Conservation (phyloP, 2,888 invertebrate genomes). For the Drosophila prolongata region DNA sequence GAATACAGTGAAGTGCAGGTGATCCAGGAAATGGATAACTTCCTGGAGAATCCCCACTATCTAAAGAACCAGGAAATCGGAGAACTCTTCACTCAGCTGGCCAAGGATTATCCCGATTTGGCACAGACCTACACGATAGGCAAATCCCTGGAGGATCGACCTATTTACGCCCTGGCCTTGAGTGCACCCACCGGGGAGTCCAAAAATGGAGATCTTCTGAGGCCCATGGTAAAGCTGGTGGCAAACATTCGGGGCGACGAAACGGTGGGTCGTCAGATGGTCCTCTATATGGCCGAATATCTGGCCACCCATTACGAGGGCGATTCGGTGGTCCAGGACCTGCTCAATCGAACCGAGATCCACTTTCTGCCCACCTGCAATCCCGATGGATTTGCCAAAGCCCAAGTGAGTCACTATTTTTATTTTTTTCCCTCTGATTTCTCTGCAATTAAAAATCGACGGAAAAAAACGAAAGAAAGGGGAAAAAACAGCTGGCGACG, state of each 20-base stretch:
- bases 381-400: slow-evolving; percentile 96
- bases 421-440: neutral
- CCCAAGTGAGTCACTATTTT: slow-evolving; percentile 86
- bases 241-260: slow-evolving; percentile 99
- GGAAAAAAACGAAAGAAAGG: neutral
- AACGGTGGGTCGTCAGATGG: slow-evolving; percentile 92
- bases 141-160: slow-evolving; percentile 91
- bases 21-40: slow-evolving; percentile 68
- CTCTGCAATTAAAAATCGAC: neutral
- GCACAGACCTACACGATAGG: slow-evolving; percentile 92
- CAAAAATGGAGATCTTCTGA: slow-evolving; percentile 85
- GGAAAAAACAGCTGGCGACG: slow-evolving; percentile 1
- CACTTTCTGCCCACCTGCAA: slow-evolving; percentile 98
- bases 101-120: slow-evolving; percentile 88
- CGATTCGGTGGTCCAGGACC: slow-evolving; percentile 87
- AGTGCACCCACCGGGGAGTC: slow-evolving; percentile 87
- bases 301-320: slow-evolving; percentile 90
- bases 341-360: slow-evolving; percentile 92
- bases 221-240: slow-evolving; percentile 96
- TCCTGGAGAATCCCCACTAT: slow-evolving; percentile 86
- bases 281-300: slow-evolving; percentile 93
- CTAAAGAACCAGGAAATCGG: slow-evolving; percentile 89
- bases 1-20: slow-evolving; percentile 47
- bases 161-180: slow-evolving; percentile 90
- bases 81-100: slow-evolving; percentile 87